Base-by-base conservation (phyloP, 1,140 invertebrate species). In the Danaus plexippus region DNA sequence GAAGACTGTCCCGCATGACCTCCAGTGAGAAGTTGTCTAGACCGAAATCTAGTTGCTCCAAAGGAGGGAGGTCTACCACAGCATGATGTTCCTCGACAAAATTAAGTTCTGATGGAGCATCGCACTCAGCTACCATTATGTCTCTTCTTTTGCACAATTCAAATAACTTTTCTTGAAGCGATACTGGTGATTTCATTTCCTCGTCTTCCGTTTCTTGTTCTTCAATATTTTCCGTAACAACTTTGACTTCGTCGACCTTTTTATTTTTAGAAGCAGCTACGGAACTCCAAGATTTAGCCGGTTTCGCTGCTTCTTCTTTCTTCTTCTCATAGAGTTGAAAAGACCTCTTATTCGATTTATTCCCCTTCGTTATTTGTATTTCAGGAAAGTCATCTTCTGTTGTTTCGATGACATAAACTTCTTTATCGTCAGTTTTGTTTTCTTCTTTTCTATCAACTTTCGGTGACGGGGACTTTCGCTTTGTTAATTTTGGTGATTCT, bases 11-110 rank as follows among this genome's bases (percentile, higher is more conserved):
- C 62, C 75, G 72, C 83, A 87, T 87, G 0, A 82, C 82, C 61
- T 87, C 84, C 6, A 87, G 63, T 61, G 86, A 85, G 50, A 83
- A 83, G 42, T 87, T 82, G 54, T 87, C 84, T 12, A 87, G 60
- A 7, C 73, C 75, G 44, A 87, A 85, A 62, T 85, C 82, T n/a
- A 87, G 57, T 3, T 78, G 71, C 55, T 86, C 85, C 15, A 88
- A 60, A 1, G 85, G 84, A 0, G 87, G 81, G n/a, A 87, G 66
- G 53, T 88, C 86, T 12, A 82, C 46, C 11, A 73, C 73, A 9
- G 79, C 73, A 63, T 88, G 84, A 64, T 87, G 85, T 72, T 88
- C 84, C 49, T 88, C 86, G 1, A 87, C 75, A 51, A 87, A 88
- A 54, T 82, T 80, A 7, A 88, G 63, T 57, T 85, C 80, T 11